A percentile compares a stretch with the other conserved stretches of the same genome.
Evolutionary conservation across 1,140 invertebrate genomes (phyloP).

Genomic region (Drosophila nasuta): DNA sequence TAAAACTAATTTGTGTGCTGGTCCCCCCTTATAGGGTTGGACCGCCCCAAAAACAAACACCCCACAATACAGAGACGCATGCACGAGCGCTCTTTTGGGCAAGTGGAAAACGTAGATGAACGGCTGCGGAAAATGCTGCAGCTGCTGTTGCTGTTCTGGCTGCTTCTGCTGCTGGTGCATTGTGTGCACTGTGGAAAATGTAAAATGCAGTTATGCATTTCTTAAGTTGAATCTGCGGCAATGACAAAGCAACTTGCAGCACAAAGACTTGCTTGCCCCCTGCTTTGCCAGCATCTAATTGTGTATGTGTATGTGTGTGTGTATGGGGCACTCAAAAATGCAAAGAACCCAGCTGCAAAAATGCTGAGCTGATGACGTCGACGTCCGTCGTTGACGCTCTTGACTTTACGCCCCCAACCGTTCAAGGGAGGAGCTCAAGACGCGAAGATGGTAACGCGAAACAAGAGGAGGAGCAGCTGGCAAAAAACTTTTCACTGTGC

Average conservation of each 20-base stretch:
- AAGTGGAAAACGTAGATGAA: slow-evolving; percentile 47
- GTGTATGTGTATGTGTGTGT: slow-evolving; percentile 26
- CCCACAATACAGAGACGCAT: slow-evolving; percentile 24
- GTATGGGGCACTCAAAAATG: slow-evolving; percentile 59
- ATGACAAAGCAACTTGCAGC: slow-evolving; percentile 66
- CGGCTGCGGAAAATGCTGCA: neutral
- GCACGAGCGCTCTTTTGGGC: slow-evolving; percentile 54
- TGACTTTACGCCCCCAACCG: slow-evolving; percentile 26
- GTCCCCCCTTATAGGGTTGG: slow-evolving; percentile 21
- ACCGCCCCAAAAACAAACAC: slow-evolving; percentile 1
- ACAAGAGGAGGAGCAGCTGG: neutral
- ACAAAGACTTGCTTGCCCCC: slow-evolving; percentile 30
- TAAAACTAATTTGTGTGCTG: slow-evolving; percentile 79
- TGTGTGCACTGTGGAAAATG: slow-evolving; percentile 61
- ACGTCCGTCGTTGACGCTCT: slow-evolving; percentile 35
- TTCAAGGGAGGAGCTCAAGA: neutral
- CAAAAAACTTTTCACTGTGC: slow-evolving; percentile 46
- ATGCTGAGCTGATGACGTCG: slow-evolving; percentile 69
- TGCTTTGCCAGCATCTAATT: slow-evolving; percentile 1
- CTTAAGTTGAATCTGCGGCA: slow-evolving; percentile 77
- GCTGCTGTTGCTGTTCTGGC: slow-evolving; percentile 1
- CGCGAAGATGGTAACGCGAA: neutral
- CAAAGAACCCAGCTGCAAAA: slow-evolving; percentile 60
- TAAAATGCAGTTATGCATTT: slow-evolving; percentile 79
- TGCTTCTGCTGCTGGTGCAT: slow-evolving; percentile 46